Conservation (phyloP, 2,113 vertebrate species). For the Litocranius walleri region DNA sequence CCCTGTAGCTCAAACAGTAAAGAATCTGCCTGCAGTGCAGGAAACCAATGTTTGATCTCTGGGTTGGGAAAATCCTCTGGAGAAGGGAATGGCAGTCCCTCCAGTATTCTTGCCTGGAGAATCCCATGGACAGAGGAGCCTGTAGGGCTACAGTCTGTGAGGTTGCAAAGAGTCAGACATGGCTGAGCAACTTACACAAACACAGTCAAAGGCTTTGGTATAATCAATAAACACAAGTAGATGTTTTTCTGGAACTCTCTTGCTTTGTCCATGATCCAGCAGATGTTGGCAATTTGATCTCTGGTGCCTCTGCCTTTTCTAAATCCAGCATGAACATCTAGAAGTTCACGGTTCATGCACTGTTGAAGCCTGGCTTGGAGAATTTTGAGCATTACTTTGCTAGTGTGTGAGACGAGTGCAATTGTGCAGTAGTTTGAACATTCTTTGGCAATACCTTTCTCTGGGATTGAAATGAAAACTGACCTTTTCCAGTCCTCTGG, state of each 20-base stretch:
- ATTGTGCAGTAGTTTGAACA: background rate
- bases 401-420: background rate
- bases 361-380: background rate
- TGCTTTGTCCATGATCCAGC: background rate
- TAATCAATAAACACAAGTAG: background rate
- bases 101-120: background rate
- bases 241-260: background rate
- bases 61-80: background rate
- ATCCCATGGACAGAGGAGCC: background rate
- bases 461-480: background rate
- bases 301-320: background rate
- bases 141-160: background rate
- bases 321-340: background rate
- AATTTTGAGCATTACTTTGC: background rate
- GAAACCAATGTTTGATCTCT: background rate
- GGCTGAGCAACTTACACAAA: background rate
- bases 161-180: background rate
- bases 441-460: background rate
- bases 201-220: background rate
- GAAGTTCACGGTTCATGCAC: background rate
- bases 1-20: background rate
- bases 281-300: background rate
- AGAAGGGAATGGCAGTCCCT: background rate
- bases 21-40: background rate
- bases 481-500: background rate